A percentile compares a stretch with the other conserved stretches of the same genome.
phyloP scores from a whole-genome alignment of 2,797 vertebrate genomes.

The Sphaeramia orbicularis region DNA sequence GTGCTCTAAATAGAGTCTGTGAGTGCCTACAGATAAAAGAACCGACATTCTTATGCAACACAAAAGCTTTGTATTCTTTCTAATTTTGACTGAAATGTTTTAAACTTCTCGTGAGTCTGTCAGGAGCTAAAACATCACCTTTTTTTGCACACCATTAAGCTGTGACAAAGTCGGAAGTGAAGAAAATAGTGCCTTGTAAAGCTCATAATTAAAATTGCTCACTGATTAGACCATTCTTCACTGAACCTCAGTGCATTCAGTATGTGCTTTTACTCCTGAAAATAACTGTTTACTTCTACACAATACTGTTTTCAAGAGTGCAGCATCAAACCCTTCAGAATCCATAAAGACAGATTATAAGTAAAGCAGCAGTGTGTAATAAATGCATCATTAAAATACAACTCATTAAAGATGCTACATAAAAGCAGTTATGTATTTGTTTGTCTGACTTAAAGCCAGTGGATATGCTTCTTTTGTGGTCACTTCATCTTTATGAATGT shows the following conservation, averaged over 20 bases:
- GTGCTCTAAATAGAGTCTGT: not conserved
- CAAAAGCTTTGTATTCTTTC: not conserved
- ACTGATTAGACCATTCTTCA: conserved; percentile 14
- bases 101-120: conserved; percentile 13
- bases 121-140: conserved; percentile 27
- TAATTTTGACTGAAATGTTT: conserved; percentile 7
- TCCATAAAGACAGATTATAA: not conserved
- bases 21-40: not conserved
- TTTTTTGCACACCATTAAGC: conserved; percentile 33
- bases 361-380: not conserved
- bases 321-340: not conserved
- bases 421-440: not conserved
- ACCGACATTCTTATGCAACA: conserved; percentile 6
- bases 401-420: not conserved
- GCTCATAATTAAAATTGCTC: conserved; percentile 30
- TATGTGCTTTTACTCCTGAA: not conserved
- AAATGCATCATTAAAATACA: not conserved
- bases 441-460: too few relatives aligned
- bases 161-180: conserved; percentile 37
- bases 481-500: not conserved
- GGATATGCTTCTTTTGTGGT: too few relatives aligned
- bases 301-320: not conserved
- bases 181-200: conserved; percentile 16
- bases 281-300: not conserved
- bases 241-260: not conserved